Base-by-base conservation (phyloP, 2,888 invertebrate genomes). In the Tetragnatha montana region DNA sequence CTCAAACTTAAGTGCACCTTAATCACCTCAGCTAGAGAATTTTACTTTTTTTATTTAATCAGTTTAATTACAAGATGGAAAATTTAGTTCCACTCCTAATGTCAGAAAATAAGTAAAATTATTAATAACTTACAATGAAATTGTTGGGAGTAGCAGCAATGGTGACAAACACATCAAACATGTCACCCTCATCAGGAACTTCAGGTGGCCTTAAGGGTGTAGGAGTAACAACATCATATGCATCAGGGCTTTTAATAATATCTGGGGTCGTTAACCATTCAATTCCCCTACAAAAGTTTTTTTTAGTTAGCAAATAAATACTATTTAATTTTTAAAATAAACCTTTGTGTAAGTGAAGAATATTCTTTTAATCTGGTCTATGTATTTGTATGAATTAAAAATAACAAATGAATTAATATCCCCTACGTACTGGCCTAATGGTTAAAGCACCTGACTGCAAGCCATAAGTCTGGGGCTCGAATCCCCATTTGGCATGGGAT, bases 111-210 rank as follows among this genome's bases (percentile, higher is more conserved):
- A 8, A 21, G n/a, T 50, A 73, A 51, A 82, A 35, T 12, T 14
- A 73, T 94, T 19, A 79, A 14, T 78, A 8, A 75, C 81, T 91
- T 86, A 96, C 95, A 74, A 95, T 95, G 92, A 96, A 96, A 93
- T 96, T 95, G 93, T 95, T 95, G 0, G 97, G 97, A 94, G 95
- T 96, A 4, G 96, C 96, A 0, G 96, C 96, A 94, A 96, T 95
- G 0, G 96, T 95, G 86, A 97, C 94, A 92, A 95, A 95, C 17
- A 97, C 96, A 92, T 96, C 96, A 92, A 96, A 96, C 92, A 94
- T 96, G 68, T 94, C 93, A 4, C 95, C 95, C 73, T 93, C 92
- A 1, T 92, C 91, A 3, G 95, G 94, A 35, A 95, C 93, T 14
- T 89, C 89, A 1, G 95, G 95, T 21, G 93, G 93, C 49, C 35